A percentile compares a stretch with the other conserved stretches of the same genome.
These are phyloP conservation scores for Heliconius hewitsoni DNA, from an alignment of 1,140 invertebrate species.

Conservation along the genomic window DNA sequence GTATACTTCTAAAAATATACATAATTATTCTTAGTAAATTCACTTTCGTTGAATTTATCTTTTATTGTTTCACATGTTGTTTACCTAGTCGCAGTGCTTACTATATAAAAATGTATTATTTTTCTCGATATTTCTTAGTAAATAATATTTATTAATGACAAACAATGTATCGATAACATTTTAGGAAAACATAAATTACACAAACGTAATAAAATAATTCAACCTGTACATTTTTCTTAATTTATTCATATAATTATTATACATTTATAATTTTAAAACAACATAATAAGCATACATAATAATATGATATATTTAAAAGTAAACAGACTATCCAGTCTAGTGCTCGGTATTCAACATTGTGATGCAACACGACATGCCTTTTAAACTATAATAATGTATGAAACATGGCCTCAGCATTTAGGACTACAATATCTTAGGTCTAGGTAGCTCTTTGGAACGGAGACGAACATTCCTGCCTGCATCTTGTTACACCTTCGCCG, in stretches of 20 bases:
- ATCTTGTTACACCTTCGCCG: not conserved
- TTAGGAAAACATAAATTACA: too few species aligned
- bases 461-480: conserved; percentile 1
- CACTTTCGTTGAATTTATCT: too few species aligned
- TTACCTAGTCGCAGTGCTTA: too few species aligned
- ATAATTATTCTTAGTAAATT: too few species aligned
- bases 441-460: not conserved
- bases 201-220: too few species aligned
- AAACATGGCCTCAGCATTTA: not conserved
- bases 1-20: too few species aligned
- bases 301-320: not conserved
- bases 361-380: not conserved
- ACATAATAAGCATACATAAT: too few species aligned
- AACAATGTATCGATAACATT: too few species aligned
- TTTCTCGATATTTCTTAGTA: too few species aligned
- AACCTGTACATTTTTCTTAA: not conserved
- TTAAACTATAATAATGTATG: not conserved
- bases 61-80: too few species aligned
- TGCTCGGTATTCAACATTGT: not conserved
- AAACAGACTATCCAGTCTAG: not conserved
- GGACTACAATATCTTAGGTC: not conserved
- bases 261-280: not conserved
- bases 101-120: too few species aligned
- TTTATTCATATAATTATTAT: not conserved
- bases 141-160: too few species aligned